Evolutionary conservation across 2,888 invertebrate species (phyloP).

Genomic region (Orthosia cruda): DNA sequence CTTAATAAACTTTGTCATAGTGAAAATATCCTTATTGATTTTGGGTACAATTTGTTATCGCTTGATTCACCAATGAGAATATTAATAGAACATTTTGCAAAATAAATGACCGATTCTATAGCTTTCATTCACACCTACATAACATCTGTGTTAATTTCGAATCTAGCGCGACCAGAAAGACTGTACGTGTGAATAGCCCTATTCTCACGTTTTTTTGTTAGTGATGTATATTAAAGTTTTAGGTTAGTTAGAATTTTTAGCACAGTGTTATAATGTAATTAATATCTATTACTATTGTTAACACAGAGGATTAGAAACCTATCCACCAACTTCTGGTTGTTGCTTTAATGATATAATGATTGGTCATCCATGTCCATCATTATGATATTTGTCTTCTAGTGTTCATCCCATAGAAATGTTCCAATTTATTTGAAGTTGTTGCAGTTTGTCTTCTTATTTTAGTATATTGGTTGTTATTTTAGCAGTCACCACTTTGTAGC

Average conservation of each 20-base stretch:
- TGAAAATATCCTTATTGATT: too few relatives aligned
- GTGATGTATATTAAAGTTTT: slow-evolving; percentile 16
- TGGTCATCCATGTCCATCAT: background rate
- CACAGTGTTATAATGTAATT: slow-evolving; percentile 1
- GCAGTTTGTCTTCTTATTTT: too few relatives aligned
- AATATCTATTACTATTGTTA: background rate
- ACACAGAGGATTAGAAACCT: background rate
- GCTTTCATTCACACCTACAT: slow-evolving; percentile 20
- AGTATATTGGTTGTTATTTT: background rate
- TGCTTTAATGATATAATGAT: background rate
- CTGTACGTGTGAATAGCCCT: slow-evolving; percentile 49
- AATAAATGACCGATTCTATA: background rate
- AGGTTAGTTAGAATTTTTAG: slow-evolving; percentile 21
- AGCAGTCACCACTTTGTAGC: too few relatives aligned
- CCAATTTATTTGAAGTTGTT: too few relatives aligned
- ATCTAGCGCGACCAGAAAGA: slow-evolving; percentile 36
- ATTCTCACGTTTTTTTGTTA: slow-evolving; percentile 49
- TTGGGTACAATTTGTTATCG: background rate
- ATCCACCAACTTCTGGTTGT: background rate
- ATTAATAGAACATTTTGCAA: background rate
- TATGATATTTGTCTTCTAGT: too few relatives aligned
- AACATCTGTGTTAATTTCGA: slow-evolving; percentile 47
- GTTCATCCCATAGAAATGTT: too few relatives aligned
- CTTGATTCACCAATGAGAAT: background rate
- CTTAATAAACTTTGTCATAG: background rate